Conservation (phyloP, 2,113 vertebrate species). For the Caretta caretta region DNA sequence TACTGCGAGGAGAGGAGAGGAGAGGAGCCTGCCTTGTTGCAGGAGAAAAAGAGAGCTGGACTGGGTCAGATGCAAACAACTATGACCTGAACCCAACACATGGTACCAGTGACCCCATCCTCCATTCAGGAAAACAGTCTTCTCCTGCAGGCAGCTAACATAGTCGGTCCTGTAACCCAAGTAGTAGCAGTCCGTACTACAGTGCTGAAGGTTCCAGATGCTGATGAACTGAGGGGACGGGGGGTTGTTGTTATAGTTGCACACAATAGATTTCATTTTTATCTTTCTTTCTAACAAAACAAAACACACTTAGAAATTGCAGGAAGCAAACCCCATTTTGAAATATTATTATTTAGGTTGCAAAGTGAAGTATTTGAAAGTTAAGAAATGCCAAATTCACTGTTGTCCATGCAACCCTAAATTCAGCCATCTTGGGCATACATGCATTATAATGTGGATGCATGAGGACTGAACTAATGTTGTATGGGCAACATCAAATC, state of each 20-base stretch:
- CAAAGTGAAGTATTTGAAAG: neutral
- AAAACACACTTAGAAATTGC: neutral
- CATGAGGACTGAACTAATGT: neutral
- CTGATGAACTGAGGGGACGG: neutral
- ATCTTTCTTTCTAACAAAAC: too few relatives aligned
- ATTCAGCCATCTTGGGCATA: neutral
- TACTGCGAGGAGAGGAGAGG: neutral
- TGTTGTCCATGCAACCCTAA: neutral
- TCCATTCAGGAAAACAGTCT: too few relatives aligned
- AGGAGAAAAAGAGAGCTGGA: too few relatives aligned
- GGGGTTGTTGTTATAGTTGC: neutral
- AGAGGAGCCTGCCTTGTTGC: neutral
- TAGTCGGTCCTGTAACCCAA: too few relatives aligned
- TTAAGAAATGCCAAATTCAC: neutral
- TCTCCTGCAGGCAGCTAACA: too few relatives aligned
- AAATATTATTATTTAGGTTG: neutral
- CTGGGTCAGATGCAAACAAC: too few relatives aligned
- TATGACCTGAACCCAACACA: too few relatives aligned
- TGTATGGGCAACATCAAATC: neutral
- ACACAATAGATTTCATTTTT: neutral
- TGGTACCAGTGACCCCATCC: too few relatives aligned
- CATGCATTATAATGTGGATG: neutral
- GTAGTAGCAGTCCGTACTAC: too few relatives aligned
- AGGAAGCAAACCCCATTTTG: neutral
- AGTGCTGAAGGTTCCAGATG: neutral